Conservation (phyloP, 2,888 invertebrate species). For the Hyposoter dolosus region DNA sequence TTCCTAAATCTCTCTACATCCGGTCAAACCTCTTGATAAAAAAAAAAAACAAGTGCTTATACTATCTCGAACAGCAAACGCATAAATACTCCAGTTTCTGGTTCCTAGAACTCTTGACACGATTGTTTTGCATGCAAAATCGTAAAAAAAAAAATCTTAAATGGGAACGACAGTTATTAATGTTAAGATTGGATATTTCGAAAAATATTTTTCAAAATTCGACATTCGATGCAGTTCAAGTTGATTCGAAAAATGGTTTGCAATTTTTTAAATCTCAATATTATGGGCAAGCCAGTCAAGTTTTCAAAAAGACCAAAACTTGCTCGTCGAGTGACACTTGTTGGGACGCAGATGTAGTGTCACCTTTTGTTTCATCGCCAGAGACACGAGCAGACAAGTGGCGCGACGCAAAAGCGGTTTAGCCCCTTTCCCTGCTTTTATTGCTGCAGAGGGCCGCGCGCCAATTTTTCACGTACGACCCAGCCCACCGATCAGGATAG, state of each 20-base stretch:
- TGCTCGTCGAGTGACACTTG: background rate
- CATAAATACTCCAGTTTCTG: too few species aligned
- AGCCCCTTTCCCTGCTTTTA: background rate
- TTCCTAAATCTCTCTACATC: too few species aligned
- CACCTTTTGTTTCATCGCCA: conserved; percentile 11
- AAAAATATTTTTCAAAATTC: background rate
- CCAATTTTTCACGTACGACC: background rate
- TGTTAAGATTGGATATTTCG: background rate
- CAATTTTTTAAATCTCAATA: too few species aligned
- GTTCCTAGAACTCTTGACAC: too few species aligned
- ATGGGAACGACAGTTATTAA: too few species aligned
- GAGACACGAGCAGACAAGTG: background rate
- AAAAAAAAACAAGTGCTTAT: too few species aligned
- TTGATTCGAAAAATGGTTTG: background rate
- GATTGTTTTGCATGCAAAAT: too few species aligned
- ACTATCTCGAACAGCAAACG: too few species aligned
- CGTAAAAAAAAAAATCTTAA: too few species aligned
- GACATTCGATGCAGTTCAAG: background rate
- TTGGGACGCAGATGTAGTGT: conserved; percentile 27
- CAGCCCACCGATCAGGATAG: background rate
- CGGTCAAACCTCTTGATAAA: too few species aligned
- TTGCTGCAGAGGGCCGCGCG: background rate
- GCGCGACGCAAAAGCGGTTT: background rate
- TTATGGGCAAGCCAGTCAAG: conserved; percentile 45
- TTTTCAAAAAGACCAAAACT: conserved; percentile 10